Evolutionary conservation across 2,888 invertebrate species (phyloP).

Genomic region (Ormyrus pomaceus): DNA sequence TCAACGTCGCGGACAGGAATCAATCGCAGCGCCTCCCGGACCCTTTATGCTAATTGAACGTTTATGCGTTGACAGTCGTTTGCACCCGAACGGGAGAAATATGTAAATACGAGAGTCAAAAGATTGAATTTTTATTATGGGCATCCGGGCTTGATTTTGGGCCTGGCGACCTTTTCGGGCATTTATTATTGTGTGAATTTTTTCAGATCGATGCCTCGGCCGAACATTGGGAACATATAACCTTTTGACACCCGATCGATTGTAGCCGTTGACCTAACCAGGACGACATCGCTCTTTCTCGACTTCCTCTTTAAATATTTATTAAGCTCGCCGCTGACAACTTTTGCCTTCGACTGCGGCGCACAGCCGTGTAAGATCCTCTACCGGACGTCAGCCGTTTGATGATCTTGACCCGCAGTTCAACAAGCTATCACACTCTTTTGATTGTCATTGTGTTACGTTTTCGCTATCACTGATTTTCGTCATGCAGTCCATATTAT

Average conservation of each 20-base stretch:
- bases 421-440: constrained; percentile 57
- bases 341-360: constrained; percentile 65
- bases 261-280: constrained; percentile 41
- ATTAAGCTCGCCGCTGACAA: constrained; percentile 65
- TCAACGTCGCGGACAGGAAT: constrained; percentile 34
- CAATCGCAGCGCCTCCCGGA: constrained; percentile 57
- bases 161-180: neutral
- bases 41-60: constrained; percentile 72
- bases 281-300: constrained; percentile 57
- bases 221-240: constrained; percentile 63
- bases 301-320: constrained; percentile 73
- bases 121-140: constrained; percentile 71
- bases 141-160: constrained; percentile 50
- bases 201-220: constrained; percentile 35
- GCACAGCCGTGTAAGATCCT: constrained; percentile 30
- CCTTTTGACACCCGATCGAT: constrained; percentile 66
- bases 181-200: constrained; percentile 20
- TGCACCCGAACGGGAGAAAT: constrained; percentile 68
- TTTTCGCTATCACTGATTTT: too few relatives aligned
- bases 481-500: too few relatives aligned
- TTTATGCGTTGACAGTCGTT: constrained; percentile 73
- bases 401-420: constrained; percentile 59
- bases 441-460: constrained; percentile 53
- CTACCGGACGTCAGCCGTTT: constrained; percentile 31
- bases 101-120: constrained; percentile 71